A percentile compares a stretch with the other conserved stretches of the same genome.
Conservation (phyloP, 1,140 invertebrate species). For the Philotrypesis tridentata region DNA sequence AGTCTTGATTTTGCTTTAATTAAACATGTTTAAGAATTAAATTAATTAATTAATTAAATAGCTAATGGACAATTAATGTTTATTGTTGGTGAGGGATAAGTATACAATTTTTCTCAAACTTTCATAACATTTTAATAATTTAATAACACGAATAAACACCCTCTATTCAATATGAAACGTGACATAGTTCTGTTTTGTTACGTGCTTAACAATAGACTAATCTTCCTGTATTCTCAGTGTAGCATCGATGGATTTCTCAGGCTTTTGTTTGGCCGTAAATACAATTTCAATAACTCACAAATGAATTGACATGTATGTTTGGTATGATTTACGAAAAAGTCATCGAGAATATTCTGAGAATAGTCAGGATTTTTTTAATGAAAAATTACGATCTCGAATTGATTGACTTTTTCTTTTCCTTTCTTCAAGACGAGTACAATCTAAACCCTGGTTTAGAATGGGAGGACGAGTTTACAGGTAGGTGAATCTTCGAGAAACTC, state of each 20-base stretch:
- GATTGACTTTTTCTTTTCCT: conserved; percentile 84
- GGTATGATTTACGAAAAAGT: not conserved
- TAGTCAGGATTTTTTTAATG: conserved; percentile 53
- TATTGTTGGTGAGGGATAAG: too few relatives aligned
- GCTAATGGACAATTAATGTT: too few relatives aligned
- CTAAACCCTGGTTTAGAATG: conserved; percentile 99
- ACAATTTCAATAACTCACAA: too few relatives aligned
- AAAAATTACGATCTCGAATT: conserved; percentile 68
- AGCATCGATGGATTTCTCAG: conserved; percentile 45
- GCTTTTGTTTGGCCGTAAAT: too few relatives aligned
- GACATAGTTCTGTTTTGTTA: conserved; percentile 31
- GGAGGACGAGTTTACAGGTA: conserved; percentile 99
- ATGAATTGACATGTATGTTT: conserved; percentile 7
- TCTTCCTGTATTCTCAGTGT: conserved; percentile 40
- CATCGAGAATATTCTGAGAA: conserved; percentile 60
- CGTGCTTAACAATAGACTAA: conserved; percentile 40
- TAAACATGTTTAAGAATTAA: too few relatives aligned
- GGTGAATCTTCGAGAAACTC: conserved; percentile 75
- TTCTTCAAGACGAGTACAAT: conserved; percentile 97
- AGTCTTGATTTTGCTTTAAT: not conserved
- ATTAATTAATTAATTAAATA: too few relatives aligned
- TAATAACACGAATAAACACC: conserved; percentile 31
- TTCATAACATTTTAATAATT: too few relatives aligned
- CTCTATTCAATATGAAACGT: conserved; percentile 38
- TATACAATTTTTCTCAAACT: too few relatives aligned